These are phyloP conservation scores for Nesometra sesokonis DNA, from an alignment of 35 echinoderm and acorn worm genomes.

Conservation along the genomic window DNA sequence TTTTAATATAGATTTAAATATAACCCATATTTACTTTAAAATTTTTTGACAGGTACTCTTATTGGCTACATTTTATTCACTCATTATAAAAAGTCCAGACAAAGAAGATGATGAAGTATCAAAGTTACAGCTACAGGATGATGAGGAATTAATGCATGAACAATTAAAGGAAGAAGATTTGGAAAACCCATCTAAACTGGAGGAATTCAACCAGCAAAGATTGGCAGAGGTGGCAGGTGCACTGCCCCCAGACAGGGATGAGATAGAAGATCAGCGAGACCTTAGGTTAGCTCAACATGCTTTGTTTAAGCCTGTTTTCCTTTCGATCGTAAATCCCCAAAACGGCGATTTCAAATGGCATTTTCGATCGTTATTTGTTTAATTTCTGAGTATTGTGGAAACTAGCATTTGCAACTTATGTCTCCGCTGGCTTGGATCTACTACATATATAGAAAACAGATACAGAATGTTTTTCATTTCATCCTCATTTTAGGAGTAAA, in stretches of 20 bases:
- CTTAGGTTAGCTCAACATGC: constrained; percentile 47
- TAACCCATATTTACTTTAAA: too few relatives aligned
- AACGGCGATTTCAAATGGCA: too few relatives aligned
- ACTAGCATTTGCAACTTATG: too few relatives aligned
- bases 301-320: not conserved
- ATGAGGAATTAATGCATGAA: constrained; percentile 88
- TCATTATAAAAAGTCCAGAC: constrained; percentile 91
- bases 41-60: constrained; percentile 45
- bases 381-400: too few relatives aligned
- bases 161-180: constrained; percentile 71
- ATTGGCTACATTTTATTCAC: constrained; percentile 75
- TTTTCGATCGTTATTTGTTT: too few relatives aligned
- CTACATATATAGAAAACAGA: too few relatives aligned
- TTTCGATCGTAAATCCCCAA: too few relatives aligned
- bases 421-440: too few relatives aligned
- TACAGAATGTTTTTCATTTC: too few relatives aligned
- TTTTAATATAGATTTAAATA: too few relatives aligned
- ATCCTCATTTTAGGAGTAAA: too few relatives aligned
- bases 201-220: constrained; percentile 57
- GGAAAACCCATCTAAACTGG: constrained; percentile 59
- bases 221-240: constrained; percentile 39
- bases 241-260: constrained; percentile 69
- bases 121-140: constrained; percentile 21
- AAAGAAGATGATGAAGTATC: constrained; percentile 67
- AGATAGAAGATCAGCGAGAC: constrained; percentile 50